These are phyloP conservation scores for Pristionchus maxplancki DNA, from an alignment of 2,888 invertebrate genomes.

Conservation along the genomic window DNA sequence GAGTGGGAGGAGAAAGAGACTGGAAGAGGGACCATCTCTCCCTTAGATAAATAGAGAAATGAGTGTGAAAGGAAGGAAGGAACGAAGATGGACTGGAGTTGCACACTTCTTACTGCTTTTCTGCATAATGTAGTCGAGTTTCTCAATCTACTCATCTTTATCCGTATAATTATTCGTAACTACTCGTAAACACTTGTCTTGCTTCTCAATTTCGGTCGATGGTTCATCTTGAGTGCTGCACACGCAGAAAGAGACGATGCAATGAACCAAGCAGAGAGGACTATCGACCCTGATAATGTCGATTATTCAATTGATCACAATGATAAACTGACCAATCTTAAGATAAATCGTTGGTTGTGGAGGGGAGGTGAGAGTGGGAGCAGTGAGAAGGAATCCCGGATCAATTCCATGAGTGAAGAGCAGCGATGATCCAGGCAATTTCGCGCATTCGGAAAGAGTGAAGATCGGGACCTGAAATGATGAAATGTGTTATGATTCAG, in stretches of 20 bases:
- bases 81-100: not conserved
- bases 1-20: not conserved
- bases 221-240: slow-evolving; percentile 17
- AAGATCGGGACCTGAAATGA: slow-evolving; percentile 41
- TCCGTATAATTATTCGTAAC: not conserved
- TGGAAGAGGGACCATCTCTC: not conserved
- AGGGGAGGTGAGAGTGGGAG: not conserved
- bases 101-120: not conserved
- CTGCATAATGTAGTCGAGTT: not conserved
- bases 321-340: slow-evolving; percentile 14
- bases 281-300: not conserved
- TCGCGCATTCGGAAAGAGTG: slow-evolving; percentile 45
- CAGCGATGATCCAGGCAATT: slow-evolving; percentile 47
- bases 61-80: slow-evolving; percentile 3
- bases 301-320: not conserved
- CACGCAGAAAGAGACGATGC: not conserved
- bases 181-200: slow-evolving; percentile 7
- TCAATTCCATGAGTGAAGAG: slow-evolving; percentile 43
- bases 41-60: not conserved
- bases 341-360: slow-evolving; percentile 30
- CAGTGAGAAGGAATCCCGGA: slow-evolving; percentile 15
- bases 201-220: slow-evolving; percentile 36
- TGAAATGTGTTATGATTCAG: not conserved
- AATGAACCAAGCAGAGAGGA: slow-evolving; percentile 30
- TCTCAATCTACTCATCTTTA: not conserved